Base-by-base conservation (phyloP, 1,140 invertebrate species). In the Campoletis sonorensis region DNA sequence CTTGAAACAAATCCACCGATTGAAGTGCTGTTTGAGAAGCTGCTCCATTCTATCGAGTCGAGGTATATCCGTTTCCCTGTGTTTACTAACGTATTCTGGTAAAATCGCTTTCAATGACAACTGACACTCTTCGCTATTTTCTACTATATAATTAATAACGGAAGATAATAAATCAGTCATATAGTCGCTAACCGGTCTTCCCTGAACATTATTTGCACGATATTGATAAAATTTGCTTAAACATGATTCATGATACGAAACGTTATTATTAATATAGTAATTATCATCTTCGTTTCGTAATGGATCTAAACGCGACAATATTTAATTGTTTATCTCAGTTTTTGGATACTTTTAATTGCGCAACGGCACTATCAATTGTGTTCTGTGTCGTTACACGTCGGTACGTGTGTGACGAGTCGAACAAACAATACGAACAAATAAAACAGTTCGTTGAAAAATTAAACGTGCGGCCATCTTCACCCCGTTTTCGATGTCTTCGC, bases 71-170 rank as follows among this genome's bases (percentile, higher is more conserved):
- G n/a, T 79, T 79, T 79, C 26, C 13, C 78, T 61, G 33, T 79
- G 54, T 67, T 54, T 5, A 54, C 16, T 54, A 54, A n/a, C 10
- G 51, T 54, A 54, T n/a, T 54, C n/a, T 54, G n/a, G 4, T 54
- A 54, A n/a, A 8, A 54, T 54, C 51, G 16, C 51, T 54, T n/a
- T 54, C 18, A 54, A 54, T 18, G 51, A 54, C n/a, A 54, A 54
- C 11, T 54, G 51, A n/a, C 51, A 40, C 27, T 37, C 54, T 30
- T 67, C 7, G 30, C 16, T 68, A 79, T 67, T 68, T n/a, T 37
- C 84, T 84, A 77, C 81, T 86, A 82, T 86, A 82, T 81, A 72
- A 27, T 70, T 78, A 80, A 83, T 45, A 51, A 79, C 71, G 11
- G 72, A 79, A 26, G 23, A 72, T 80, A 49, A 72, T 80, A 23